Base-by-base conservation (phyloP, 1,140 invertebrate genomes). In the Hyposmocoma kahamanoa region DNA sequence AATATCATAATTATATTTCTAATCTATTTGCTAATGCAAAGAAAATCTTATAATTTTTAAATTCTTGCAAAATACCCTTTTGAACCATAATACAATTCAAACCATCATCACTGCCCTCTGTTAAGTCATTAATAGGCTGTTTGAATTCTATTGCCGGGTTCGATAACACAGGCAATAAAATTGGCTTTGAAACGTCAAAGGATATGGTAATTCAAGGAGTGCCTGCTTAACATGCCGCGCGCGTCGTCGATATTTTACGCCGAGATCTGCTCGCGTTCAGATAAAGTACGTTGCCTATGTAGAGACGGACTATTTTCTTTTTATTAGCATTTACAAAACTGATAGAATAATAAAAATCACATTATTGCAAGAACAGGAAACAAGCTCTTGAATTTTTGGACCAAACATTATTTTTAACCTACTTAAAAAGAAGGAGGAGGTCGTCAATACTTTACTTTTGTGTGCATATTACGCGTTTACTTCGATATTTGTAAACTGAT, bases 151-250 rank as follows among this genome's bases (percentile, higher is more conserved):
- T 72, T 67, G 62, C 56, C 22, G 48, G 45, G 48, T 47, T 47
- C 59, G 68, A 76, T 77, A 79, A 67, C 72, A 67, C 66, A 65
- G 64, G 65, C 72, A 82, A 82, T 82, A 78, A 76, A 79, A 79
- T 79, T 68, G 70, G 62, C 69, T 72, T 69, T 69, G 63, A 72
- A 73, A 72, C 66, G 72, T 79, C 75, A 79, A 73, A 73, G 70
- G 72, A 62, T 82, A 82, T 82, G 75, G 72, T 78, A 82, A 82
- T 82, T 62, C 55, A 57, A 65, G 73, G 64, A 63, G 56, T 57
- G 56, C 54, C 57, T 61, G 55, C 63, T 78, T 78, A 74, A 68
- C 67, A 79, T 82, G 77, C 78, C 53, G 54, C 50, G 59, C 72
- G 69, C 70, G 70, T 26, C 43, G 51, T 42, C 66, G 70, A 78